These are phyloP conservation scores for Paedocypris micromegethes DNA, from an alignment of 2,797 vertebrate species.

Conservation along the genomic window DNA sequence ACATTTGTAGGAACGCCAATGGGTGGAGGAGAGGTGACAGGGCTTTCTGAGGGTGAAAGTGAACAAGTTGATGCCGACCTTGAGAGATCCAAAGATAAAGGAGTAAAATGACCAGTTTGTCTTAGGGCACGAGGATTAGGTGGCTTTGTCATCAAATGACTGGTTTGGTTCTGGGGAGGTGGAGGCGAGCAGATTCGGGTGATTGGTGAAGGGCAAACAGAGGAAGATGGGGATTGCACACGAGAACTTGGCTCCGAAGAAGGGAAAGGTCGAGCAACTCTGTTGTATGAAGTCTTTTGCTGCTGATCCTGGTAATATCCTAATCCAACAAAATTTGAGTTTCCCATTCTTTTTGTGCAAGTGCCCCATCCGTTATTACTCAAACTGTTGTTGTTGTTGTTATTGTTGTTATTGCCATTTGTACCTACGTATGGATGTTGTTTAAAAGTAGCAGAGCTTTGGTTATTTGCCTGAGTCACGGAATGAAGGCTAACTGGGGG, in stretches of 20 bases:
- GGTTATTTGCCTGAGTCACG: slow-evolving; percentile 13
- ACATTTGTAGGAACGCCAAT: slow-evolving; percentile 58
- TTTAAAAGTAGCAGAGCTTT: slow-evolving; percentile 18
- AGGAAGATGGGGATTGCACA: slow-evolving; percentile 65
- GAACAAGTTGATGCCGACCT: slow-evolving; percentile 52
- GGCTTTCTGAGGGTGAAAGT: slow-evolving; percentile 53
- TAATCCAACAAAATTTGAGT: slow-evolving; percentile 32
- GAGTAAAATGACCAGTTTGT: slow-evolving; percentile 60
- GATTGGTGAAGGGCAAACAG: slow-evolving; percentile 52
- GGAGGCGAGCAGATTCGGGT: slow-evolving; percentile 59
- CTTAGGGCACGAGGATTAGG: slow-evolving; percentile 58
- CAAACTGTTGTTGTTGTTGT: slow-evolving; percentile 50
- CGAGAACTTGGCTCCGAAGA: slow-evolving; percentile 75
- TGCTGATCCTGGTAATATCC: slow-evolving; percentile 48
- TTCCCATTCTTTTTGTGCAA: slow-evolving; percentile 39
- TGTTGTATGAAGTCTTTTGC: slow-evolving; percentile 60
- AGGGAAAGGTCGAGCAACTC: slow-evolving; percentile 67
- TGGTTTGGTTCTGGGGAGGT: slow-evolving; percentile 51
- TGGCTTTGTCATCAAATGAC: slow-evolving; percentile 60
- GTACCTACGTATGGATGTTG: slow-evolving; percentile 25
- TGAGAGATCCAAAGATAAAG: slow-evolving; percentile 64
- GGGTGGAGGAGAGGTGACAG: slow-evolving; percentile 65
- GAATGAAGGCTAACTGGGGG: slow-evolving; percentile 37
- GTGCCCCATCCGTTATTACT: slow-evolving; percentile 37
- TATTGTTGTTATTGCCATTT: slow-evolving; percentile 58